Evolutionary conservation across 1,140 invertebrate species (phyloP), one percentile per base, ranked within the genome.

Genomic region (Eciton burchellii): DNA sequence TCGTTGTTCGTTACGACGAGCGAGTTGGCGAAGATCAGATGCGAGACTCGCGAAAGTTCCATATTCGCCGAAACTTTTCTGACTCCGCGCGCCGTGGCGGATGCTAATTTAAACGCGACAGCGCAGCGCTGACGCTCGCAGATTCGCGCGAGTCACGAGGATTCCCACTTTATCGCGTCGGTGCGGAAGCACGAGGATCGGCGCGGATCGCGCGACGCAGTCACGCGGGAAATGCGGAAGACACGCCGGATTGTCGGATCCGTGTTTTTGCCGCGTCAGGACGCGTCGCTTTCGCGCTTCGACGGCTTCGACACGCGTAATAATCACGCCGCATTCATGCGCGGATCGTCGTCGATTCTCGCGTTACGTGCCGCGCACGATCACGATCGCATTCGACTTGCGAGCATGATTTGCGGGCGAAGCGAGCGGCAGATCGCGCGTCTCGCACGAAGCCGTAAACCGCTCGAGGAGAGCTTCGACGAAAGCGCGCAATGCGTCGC

Each of bases 401-500:
- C n/a, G n/a, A n/a, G n/a, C n/a, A n/a, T 16, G 74, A 35, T 43
- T 79, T 70, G 74, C 49, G 63, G 74, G 49, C 68, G 29, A 21
- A 79, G 63, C 63, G n/a, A 9, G 3, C 9, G 43, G 3, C 9
- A 26, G 21, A 60, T 29, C 14, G 29, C 12, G 49, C 52, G 54
- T 35, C 45, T 76, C 73, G 26, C 14, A 63, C 35, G 26, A 71
- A 56, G 68, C 8, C 57, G 21, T 66, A 54, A 43, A 21, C 49
- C 35, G 52, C 4, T 14, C 26, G 29, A 63, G 63, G 35, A 66
- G 35, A 35, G 35, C 35, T 35, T 35, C 35, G 35, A 6, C 35
- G 35, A 60, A 52, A 47, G 65, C 72, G 45, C 52, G 72, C 66
- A 79, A 87, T 63, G 79, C 62, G 65, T 84, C 83, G 84, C 81